Percentiles rank a stretch among this genome's conserved stretches.
Evolutionary conservation across 30 jellyfish, hydroid and myxozoan species (phyloP).

Genomic region (Sanderia malayensis): DNA sequence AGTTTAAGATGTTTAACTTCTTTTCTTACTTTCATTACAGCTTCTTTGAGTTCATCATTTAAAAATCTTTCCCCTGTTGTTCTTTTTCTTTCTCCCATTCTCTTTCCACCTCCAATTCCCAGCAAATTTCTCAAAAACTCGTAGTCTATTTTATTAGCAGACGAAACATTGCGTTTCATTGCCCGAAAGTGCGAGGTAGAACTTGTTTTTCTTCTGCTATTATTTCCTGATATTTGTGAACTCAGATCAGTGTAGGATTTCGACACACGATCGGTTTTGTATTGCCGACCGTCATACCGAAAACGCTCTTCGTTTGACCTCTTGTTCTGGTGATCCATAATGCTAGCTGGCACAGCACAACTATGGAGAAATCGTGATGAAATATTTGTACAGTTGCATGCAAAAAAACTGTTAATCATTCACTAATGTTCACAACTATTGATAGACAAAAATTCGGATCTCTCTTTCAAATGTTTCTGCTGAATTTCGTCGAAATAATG

Average conservation of each 20-base stretch:
- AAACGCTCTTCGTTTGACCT: too few relatives aligned
- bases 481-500: too few relatives aligned
- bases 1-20: slow-evolving; percentile 50
- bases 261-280: slow-evolving; percentile 16
- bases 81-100: slow-evolving; percentile 25
- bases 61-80: slow-evolving; percentile 41
- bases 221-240: slow-evolving; percentile 51
- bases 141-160: slow-evolving; percentile 26
- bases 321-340: too few relatives aligned
- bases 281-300: too few relatives aligned
- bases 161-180: background rate
- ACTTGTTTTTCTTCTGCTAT: background rate
- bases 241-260: slow-evolving; percentile 62
- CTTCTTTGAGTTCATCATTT: slow-evolving; percentile 66
- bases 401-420: too few relatives aligned
- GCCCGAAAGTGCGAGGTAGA: background rate
- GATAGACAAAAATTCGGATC: too few relatives aligned
- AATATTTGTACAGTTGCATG: too few relatives aligned
- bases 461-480: too few relatives aligned
- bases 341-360: too few relatives aligned
- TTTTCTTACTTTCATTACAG: slow-evolving; percentile 58
- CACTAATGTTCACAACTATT: too few relatives aligned
- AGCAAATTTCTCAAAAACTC: slow-evolving; percentile 52
- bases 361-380: too few relatives aligned
- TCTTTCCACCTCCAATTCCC: slow-evolving; percentile 42